These are phyloP conservation scores for Ploceus nigricollis DNA, from an alignment of 2,113 vertebrate species.

Conservation along the genomic window DNA sequence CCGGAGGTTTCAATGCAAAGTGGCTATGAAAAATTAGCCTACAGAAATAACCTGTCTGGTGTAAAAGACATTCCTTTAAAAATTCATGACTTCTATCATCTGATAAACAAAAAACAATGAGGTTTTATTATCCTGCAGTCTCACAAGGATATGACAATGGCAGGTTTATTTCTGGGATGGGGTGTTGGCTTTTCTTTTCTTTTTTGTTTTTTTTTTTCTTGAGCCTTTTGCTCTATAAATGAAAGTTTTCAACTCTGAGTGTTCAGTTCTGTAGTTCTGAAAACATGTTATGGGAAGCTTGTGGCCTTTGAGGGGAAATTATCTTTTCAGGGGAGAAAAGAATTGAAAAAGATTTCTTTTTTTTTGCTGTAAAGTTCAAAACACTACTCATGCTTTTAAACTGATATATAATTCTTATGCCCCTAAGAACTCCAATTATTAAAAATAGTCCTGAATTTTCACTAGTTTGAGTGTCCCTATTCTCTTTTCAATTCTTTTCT, in stretches of 20 bases:
- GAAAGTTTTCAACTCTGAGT: neutral
- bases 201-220: neutral
- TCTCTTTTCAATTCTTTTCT: conserved; percentile 22
- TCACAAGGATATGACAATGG: neutral
- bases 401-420: conserved; percentile 23
- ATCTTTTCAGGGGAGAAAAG: neutral
- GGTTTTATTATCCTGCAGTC: neutral
- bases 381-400: conserved; percentile 29
- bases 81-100: neutral
- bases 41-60: conserved; percentile 20
- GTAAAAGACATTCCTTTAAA: conserved; percentile 30
- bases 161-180: neutral
- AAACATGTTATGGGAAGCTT: neutral
- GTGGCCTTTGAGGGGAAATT: neutral
- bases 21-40: conserved; percentile 50
- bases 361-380: neutral
- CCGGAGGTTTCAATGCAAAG: neutral
- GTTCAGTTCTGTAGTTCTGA: neutral
- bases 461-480: neutral
- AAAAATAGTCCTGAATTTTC: conserved; percentile 24
- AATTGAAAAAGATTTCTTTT: neutral
- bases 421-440: conserved; percentile 53
- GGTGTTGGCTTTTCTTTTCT: neutral
- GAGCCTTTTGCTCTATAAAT: neutral
- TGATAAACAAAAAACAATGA: conserved; percentile 1